phyloP scores from a whole-genome alignment of 1,140 invertebrate species.

The Drosophila kikkawai region DNA sequence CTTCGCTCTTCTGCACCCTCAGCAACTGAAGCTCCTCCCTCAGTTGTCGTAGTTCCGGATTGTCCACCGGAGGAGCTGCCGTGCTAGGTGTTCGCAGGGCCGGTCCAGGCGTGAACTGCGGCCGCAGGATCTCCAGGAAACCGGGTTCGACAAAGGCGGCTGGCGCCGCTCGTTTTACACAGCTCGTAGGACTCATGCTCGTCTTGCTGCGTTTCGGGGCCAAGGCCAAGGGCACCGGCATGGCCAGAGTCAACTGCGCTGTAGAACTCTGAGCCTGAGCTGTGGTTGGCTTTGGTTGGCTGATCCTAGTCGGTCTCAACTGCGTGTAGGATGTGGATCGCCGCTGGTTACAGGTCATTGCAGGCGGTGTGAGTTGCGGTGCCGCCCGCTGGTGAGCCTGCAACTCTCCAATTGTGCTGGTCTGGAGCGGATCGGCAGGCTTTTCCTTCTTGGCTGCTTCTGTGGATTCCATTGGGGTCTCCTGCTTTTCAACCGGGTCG shows the following conservation, averaged over 20 bases:
- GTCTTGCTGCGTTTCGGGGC: slow-evolving; percentile 81
- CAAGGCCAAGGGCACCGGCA: slow-evolving; percentile 67
- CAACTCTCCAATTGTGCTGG: slow-evolving; percentile 31
- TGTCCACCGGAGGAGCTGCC: slow-evolving; percentile 85
- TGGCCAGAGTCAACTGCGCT: slow-evolving; percentile 66
- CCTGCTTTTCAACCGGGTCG: not conserved
- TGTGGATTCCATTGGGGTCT: not conserved
- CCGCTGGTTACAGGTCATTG: slow-evolving; percentile 65
- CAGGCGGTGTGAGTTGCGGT: slow-evolving; percentile 33
- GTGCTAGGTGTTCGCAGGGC: slow-evolving; percentile 88
- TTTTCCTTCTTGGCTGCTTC: not conserved
- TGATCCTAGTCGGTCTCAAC: slow-evolving; percentile 71
- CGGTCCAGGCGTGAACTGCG: slow-evolving; percentile 94
- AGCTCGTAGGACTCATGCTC: slow-evolving; percentile 75
- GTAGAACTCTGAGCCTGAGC: slow-evolving; percentile 71
- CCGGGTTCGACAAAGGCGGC: slow-evolving; percentile 88
- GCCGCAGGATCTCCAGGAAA: slow-evolving; percentile 94
- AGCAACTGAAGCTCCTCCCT: slow-evolving; percentile 97
- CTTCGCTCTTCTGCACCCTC: slow-evolving; percentile 93
- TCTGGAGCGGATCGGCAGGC: slow-evolving; percentile 5
- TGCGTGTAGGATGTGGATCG: slow-evolving; percentile 74
- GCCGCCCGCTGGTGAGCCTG: slow-evolving; percentile 6
- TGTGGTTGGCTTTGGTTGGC: slow-evolving; percentile 74
- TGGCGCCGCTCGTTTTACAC: slow-evolving; percentile 55
- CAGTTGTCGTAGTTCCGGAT: slow-evolving; percentile 90